Conservation (phyloP, 2,113 vertebrate genomes). For the Cromileptes altivelis region DNA sequence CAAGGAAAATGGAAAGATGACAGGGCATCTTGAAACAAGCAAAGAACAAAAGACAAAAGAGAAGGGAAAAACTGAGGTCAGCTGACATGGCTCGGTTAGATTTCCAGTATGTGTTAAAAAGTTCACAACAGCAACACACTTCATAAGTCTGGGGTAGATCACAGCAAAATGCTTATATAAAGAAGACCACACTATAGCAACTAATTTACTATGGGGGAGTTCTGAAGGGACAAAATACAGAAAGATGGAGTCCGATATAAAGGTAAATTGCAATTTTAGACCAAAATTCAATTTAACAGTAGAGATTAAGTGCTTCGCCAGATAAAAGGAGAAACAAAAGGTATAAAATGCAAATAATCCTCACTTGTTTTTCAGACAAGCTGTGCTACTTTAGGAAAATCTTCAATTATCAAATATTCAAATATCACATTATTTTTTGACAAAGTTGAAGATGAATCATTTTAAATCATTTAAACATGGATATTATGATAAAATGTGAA, state of each 20-base stretch:
- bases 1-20: constrained; percentile 2
- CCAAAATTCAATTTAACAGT: constrained; percentile 5
- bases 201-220: not conserved
- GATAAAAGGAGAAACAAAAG: not conserved
- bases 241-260: not conserved
- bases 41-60: constrained; percentile 19
- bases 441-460: not conserved
- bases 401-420: not conserved
- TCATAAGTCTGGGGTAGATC: constrained; percentile 50
- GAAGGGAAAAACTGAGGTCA: constrained; percentile 71
- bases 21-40: constrained; percentile 19
- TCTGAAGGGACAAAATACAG: not conserved
- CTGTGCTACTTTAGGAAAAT: constrained; percentile 13
- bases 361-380: not conserved
- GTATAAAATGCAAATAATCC: not conserved
- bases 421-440: not conserved
- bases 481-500: not conserved
- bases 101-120: constrained; percentile 75
- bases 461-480: not conserved
- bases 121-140: constrained; percentile 62
- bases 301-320: constrained; percentile 59
- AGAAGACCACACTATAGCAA: constrained; percentile 22
- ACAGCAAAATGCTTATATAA: constrained; percentile 53
- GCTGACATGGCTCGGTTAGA: constrained; percentile 75
- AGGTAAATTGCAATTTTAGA: not conserved